Conservation (phyloP, 1,140 invertebrate species). For the Acromyrmex charruanus region DNA sequence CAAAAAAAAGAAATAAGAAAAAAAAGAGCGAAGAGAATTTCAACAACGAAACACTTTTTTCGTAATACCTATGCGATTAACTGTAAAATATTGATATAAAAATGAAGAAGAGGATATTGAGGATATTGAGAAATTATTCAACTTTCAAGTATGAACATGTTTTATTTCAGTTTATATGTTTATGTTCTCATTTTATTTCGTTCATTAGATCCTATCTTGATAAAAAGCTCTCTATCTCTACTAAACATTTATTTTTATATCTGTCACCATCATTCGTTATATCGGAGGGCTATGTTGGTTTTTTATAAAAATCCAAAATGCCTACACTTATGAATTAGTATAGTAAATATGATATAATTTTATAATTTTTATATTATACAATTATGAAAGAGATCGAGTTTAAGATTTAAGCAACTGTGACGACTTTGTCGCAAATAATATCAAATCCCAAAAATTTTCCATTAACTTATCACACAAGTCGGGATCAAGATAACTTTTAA, state of each 20-base stretch:
- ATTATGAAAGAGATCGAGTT: background rate
- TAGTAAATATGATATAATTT: background rate
- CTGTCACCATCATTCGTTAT: background rate
- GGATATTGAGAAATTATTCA: background rate
- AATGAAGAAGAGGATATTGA: background rate
- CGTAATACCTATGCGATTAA: background rate
- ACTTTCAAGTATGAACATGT: background rate
- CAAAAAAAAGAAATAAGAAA: constrained; percentile 30
- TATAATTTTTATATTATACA: background rate
- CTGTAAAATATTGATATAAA: background rate
- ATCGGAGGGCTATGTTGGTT: background rate
- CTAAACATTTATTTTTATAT: constrained; percentile 4
- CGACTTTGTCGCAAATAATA: background rate
- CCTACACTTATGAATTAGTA: background rate
- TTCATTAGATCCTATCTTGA: background rate
- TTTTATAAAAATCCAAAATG: background rate
- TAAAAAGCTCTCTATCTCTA: background rate
- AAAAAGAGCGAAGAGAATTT: constrained; percentile 11
- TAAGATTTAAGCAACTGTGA: background rate
- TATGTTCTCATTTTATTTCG: background rate
- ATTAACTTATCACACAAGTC: constrained; percentile 19
- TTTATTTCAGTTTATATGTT: background rate
- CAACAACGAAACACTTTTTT: background rate
- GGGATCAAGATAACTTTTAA: background rate
- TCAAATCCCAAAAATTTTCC: constrained; percentile 47